Evolutionary conservation across 2,797 vertebrate species (phyloP), one percentile per base, ranked within the genome.

Genomic region (Cirrhinus molitorella): DNA sequence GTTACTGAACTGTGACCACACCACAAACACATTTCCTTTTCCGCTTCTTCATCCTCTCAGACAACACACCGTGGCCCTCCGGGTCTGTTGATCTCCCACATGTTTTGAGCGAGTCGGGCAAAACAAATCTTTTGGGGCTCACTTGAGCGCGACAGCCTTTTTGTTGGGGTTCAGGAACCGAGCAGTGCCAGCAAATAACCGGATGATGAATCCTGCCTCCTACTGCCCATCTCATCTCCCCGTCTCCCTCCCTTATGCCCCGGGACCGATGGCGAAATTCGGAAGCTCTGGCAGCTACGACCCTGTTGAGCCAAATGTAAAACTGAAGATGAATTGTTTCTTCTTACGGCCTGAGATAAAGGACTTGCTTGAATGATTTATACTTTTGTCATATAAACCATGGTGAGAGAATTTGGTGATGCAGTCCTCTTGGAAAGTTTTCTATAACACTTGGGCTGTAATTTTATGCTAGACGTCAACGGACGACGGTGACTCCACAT

Each of bases 1-100:
- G 55, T 88, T 83, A 75, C 79, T 90, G 87, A 80, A 73, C 74
- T 90, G 83, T 82, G 87, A 85, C 83, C 59, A 85, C 78, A 83
- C 78, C 80, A 88, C 81, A 87, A 86, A 88, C 76, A 71, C 78
- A 85, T 88, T 86, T 70, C 72, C 66, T 74, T 47, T 71, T 84
- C 70, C 55, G 53, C 76, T 67, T 31, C 66, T 81, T 84, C 76
- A 40, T 81, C 83, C 72, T 77, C 85, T 85, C 77, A 66, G 83
- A 85, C 43, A 75, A 80, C 49, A 68, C 81, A 85, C 75, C 23
- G 73, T 73, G 73, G 74, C 75, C 80, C 79, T 74, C 81, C 81
- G 68, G 85, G 79, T 79, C 63, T 81, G 81, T 70, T 53, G 55
- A 85, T 71, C 37, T 57, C 72, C 82, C 72, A 68, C 72, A 57